Evolutionary conservation across 2,113 vertebrate genomes (phyloP).

Genomic region (Petrocephalus microphthalmus): DNA sequence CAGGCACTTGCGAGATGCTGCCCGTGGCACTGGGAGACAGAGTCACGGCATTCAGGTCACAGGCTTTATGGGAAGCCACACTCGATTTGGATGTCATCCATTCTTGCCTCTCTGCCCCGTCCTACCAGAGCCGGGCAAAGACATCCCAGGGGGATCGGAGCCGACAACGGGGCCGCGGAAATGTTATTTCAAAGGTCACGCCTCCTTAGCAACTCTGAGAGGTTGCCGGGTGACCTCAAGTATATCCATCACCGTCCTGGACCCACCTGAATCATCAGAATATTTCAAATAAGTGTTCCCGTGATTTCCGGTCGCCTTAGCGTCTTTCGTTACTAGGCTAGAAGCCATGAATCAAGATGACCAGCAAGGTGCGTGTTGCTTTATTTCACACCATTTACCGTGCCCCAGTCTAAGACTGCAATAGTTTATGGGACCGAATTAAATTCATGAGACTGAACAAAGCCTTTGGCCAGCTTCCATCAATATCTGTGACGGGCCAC

Average conservation of each 20-base stretch:
- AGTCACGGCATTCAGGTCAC: constrained; percentile 6
- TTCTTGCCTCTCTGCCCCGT: neutral
- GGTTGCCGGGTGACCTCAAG: neutral
- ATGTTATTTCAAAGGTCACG: constrained; percentile 2
- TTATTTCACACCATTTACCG: neutral
- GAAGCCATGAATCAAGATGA: neutral
- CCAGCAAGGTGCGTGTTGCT: neutral
- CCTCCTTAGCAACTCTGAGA: neutral
- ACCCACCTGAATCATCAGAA: neutral
- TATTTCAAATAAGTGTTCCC: neutral
- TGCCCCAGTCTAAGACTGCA: neutral
- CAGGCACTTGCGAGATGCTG: neutral
- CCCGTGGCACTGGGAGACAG: neutral
- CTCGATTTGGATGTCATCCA: neutral
- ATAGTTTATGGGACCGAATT: neutral
- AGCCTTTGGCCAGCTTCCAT: neutral
- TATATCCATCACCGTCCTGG: neutral
- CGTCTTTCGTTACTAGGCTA: neutral
- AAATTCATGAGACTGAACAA: neutral
- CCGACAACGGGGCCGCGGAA: neutral
- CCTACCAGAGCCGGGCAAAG: neutral
- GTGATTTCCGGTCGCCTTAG: neutral
- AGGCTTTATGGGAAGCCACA: neutral
- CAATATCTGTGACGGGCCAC: neutral
- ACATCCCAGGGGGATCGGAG: neutral